Base-by-base conservation (phyloP, 2,888 invertebrate genomes). In the Drosophila emarginata region DNA sequence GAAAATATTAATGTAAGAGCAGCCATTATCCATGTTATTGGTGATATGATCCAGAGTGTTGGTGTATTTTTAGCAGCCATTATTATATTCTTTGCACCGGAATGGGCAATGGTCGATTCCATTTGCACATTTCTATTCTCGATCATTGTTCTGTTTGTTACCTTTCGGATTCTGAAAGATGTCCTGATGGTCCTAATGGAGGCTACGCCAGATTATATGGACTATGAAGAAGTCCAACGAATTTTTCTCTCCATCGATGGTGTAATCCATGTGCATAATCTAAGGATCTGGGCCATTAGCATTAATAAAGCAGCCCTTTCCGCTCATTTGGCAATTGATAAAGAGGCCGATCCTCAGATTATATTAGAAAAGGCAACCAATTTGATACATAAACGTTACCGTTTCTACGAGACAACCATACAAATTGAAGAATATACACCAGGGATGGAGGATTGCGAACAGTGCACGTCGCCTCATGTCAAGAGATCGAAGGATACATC, bases 101-200 rank as follows among this genome's bases (percentile, higher is more conserved):
- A 69, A 2, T 85, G 78, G 89, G 72, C 78, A 1, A 69, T 75
- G 12, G 68, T 88, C 7, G 84, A 85, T 32, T 73, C 89, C 14
- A 59, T 88, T 12, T 87, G 89, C 58, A 85, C 84, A 0, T 78
- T 85, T 4, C 0, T 88, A 2, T 85, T 85, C 50, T 79, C 89
- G 1, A 52, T 85, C 4, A 81, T 85, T 60, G 84, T 85, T 6
- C 32, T 85, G 1, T 14, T 64, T 0, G 64, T 78, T 0, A 85
- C 84, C 0, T 66, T 78, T 14, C 64, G 64, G n/a, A 88, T 85
- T 1, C 26, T 85, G 14, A 39, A 60, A 15, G 84, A 85, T 40
- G 86, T 88, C 0, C 9, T 87, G 7, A 73, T 87, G 85, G 84
- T 85, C 0, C 74, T 85, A 0, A 85, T 85, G 84, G 84, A 85